Evolutionary conservation across 2,888 invertebrate species (phyloP), one percentile per base, ranked within the genome.

Genomic region (Ariolimax columbianus): DNA sequence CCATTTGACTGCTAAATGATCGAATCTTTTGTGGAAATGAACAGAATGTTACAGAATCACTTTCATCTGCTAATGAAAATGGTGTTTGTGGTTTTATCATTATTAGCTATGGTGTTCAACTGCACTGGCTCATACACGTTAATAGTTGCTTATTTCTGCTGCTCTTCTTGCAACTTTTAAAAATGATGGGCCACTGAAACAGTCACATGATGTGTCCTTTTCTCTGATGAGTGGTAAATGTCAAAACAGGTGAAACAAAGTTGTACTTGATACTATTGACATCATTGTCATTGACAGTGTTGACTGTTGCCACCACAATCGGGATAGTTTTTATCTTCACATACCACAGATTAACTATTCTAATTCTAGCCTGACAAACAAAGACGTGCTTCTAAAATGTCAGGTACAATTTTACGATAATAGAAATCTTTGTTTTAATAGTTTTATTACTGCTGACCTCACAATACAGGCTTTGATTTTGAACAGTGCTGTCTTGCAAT

Each of bases 401-500:
- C 88, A 43, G 89, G 89, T 38, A 94, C 87, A 38, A 84, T 78
- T 77, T 89, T 88, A 79, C 93, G 89, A 30, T 92, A 92, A 86
- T 94, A 94, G 88, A 92, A 92, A 77, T 90, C 89, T 85, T 89
- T 91, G 72, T 72, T 68, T 90, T 89, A 63, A 90, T 88, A 83
- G 91, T 92, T 73, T 89, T 88, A 75, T 89, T 89, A 88, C 94
- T 94, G 23, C 94, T 88, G 59, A 90, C 86, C 36, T 88, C 14
- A 47, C 89, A 85, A 93, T 93, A 88, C 94, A 94, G 40, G 89
- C 88, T 70, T 89, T 77, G 17, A 47, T 17, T 84, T 78, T 23
- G 89, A 94, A 94, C 88, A 94, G 94, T 72, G 91, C 89, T 40
- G 93, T 91, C 68, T 90, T 91, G 88, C 94, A 94, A 68, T 94